Base-by-base conservation (phyloP, 2,113 vertebrate genomes). In the Rhizomys pruinosus region DNA sequence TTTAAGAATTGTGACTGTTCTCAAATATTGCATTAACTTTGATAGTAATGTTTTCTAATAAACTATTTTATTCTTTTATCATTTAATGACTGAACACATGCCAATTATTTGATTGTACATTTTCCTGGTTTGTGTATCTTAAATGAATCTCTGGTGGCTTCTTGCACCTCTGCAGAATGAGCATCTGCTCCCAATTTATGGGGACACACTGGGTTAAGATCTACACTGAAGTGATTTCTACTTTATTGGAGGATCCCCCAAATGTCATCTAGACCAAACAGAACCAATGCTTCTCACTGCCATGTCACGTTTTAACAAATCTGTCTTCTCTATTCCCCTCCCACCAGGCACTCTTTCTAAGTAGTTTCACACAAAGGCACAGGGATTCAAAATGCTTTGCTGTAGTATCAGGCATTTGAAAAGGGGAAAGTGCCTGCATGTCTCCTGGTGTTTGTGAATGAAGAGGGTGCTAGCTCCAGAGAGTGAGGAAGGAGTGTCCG, bases 141-240 rank as follows among this genome's bases (percentile, higher is more conserved):
- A 89, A 85, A 73, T 66, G 92, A 97, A 85, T 42, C 90, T 44
- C 89, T 76, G 16, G 52, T 66, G 84, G 34, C 59, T 29, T 29
- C 96, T 96, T 95, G 84, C 66, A 68, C 39, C 94, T 97, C 74
- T 97, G 32, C 87, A 92, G 96, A 87, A 78, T 96, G 55, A 59
- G 96, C 92, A 94, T 77, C 96, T 97, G 93, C 95, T 97, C 96
- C 82, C 93, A 91, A 89, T 96, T 96, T 95, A 95, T 95, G 55
- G 93, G 82, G 95, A 90, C 91, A 96, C 32, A 97, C 90, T 94
- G 81, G 76, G 91, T 95, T 90, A 89, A 44, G 93, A 76, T 93
- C 66, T 77, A 3, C 25, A 91, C 93, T 96, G 95, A 94, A 86
- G 72, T n/a, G 66, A 15, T 47, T 64, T 22, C 92, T 17, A 82